Base-by-base conservation (phyloP, 2,113 vertebrate species). In the Eulacestoma nigropectus region DNA sequence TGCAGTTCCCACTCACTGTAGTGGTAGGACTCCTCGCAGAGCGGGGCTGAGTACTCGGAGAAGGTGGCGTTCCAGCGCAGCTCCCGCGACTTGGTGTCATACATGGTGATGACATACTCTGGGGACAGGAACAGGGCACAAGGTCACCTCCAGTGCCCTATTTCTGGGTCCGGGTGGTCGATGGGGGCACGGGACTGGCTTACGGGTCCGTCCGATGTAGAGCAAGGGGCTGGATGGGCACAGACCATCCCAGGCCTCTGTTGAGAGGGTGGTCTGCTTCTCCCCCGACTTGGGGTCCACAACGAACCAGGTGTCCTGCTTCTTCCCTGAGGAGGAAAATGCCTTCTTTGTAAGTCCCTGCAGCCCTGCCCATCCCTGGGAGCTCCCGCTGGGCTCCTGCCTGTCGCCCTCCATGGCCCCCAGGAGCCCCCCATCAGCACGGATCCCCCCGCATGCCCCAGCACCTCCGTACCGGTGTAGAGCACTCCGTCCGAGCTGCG, bases 101-200 rank as follows among this genome's bases (percentile, higher is more conserved):
- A 99, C 98, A 99, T 99, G 90, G 99, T 99, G 92, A 99, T 98
- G 78, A 99, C 97, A 10, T 99, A 99, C 93, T 99, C 99, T 99
- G 97, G 30, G 90, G 87, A 64, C 4, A 47, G 39, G 41, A 64
- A 30, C n/a, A 6, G 37, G 77, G 69, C 42, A 65, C 13, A 0
- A 69, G 49, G 67, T 86, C 37, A 84, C 56, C 3, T 49, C 37
- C 78, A 21, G 84, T 3, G 3, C 32, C 52, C 47, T 1, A 1
- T 1, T 17, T 50, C 55, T 8, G 46, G n/a, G 33, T 9, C n/a
- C 2, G 4, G 37, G 4, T 0, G 9, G 42, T 22, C 0, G 0
- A 5, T 5, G 2, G 0, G 53, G 52, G 12, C n/a, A 53, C 10
- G 0, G 60, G 37, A 6, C 22, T 44, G 41, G 26, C 98, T 98